Conservation (phyloP, 2,888 invertebrate species). For the Dasysyrphus albostriatus region DNA sequence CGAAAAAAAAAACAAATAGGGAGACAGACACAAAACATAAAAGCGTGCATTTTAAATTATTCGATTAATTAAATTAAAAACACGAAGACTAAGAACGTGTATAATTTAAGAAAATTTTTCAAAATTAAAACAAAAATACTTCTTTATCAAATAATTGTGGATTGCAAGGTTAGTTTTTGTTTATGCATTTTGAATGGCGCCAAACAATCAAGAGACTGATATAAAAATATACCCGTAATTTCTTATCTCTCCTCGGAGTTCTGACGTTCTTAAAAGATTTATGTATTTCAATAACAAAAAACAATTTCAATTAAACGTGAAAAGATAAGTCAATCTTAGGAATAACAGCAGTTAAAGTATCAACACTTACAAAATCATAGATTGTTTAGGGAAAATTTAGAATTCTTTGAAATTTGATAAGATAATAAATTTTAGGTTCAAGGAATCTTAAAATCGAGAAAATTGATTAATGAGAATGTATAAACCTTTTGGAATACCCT, state of each 20-base stretch:
- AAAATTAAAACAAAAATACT: constrained; percentile 13
- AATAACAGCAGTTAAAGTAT: not conserved
- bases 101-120: constrained; percentile 7
- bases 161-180: constrained; percentile 48
- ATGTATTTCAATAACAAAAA: constrained; percentile 23
- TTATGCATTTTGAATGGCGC: constrained; percentile 66
- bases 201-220: constrained; percentile 61
- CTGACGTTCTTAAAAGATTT: constrained; percentile 35
- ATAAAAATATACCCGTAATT: constrained; percentile 24
- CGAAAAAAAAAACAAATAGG: constrained; percentile 13
- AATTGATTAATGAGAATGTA: no score
- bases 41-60: constrained; percentile 41
- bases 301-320: constrained; percentile 12
- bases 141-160: constrained; percentile 48
- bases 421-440: not conserved
- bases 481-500: no score
- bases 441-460: no score
- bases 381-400: not conserved
- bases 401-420: not conserved
- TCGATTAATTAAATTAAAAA: constrained; percentile 44
- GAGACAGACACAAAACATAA: constrained; percentile 1
- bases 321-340: constrained; percentile 13
- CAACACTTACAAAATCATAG: not conserved
- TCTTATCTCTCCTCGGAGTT: constrained; percentile 20
- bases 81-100: constrained; percentile 20